Evolutionary conservation across 1,140 invertebrate species (phyloP), one percentile per base, ranked within the genome.

Genomic region (Solenopsis fugax): DNA sequence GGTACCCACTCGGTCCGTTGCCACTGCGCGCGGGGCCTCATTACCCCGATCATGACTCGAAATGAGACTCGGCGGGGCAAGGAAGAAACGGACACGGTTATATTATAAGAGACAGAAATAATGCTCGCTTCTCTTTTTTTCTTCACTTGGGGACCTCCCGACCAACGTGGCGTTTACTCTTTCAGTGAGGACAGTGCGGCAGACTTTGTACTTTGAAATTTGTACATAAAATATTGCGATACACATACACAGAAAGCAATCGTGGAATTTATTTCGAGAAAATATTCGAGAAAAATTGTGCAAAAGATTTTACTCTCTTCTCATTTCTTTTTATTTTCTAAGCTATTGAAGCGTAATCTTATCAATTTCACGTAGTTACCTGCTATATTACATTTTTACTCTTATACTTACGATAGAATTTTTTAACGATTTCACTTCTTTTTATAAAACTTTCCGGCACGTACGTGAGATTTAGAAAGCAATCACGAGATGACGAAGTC

Each of bases 21-120:
- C 87, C 80, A 87, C 91, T 91, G 91, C 92, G 80, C 80, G 90
- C 87, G 80, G 80, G 91, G 93, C 93, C 93, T 95, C 94, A 95
- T 95, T 95, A 95, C 93, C 92, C 94, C 92, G 94, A 95, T 95
- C 94, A 94, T 93, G 94, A 94, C 93, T 95, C 91, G 88, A 93
- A 92, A 94, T 93, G 93, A 94, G 93, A 92, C 90, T 91, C 78
- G 86, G 87, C 85, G 87, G 88, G 80, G 54, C 69, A 48, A 91
- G 92, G 94, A 91, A 93, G 93, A 94, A 93, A 94, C 90, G 93
- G 93, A 94, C 93, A 94, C 93, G 92, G 94, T 94, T 93, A 94
- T 93, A 95, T 95, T 95, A 95, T 94, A 94, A 94, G 91, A 95
- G 93, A 93, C 93, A 93, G 91, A 89, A 93, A 94, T 95, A 93